phyloP scores from a whole-genome alignment of 2,113 vertebrate species.

The Oncorhynchus mykiss region DNA sequence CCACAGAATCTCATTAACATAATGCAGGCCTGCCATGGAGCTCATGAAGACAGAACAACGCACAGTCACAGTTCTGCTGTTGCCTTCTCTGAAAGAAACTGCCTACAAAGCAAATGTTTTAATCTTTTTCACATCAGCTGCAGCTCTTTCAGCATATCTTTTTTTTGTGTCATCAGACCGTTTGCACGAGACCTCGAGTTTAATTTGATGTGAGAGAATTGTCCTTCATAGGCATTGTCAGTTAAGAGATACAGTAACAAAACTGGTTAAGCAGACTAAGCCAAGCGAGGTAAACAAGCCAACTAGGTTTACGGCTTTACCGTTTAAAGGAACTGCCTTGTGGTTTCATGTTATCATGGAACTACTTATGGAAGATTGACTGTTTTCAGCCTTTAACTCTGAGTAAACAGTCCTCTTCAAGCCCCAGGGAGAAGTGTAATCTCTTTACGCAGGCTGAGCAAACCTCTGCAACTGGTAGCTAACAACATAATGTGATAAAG shows the following conservation, averaged over 20 bases:
- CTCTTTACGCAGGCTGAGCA: constrained; percentile 5
- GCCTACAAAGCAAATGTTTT: constrained; percentile 55
- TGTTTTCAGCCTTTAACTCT: constrained; percentile 2
- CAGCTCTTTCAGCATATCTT: constrained; percentile 7
- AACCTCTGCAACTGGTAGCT: not conserved
- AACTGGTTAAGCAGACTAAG: not conserved
- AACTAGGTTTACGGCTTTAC: not conserved
- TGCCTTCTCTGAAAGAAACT: constrained; percentile 42
- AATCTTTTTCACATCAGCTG: constrained; percentile 36
- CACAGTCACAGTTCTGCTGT: constrained; percentile 44
- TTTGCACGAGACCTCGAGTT: not conserved
- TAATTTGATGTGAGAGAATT: not conserved
- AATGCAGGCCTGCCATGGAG: constrained; percentile 57
- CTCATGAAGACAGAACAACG: constrained; percentile 25
- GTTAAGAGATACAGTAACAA: not conserved
- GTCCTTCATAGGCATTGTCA: not conserved
- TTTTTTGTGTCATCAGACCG: not conserved
- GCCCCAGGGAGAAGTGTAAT: constrained; percentile 8
- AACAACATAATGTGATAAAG: constrained; percentile 20
- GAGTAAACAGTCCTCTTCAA: not conserved
- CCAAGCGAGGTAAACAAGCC: not conserved
- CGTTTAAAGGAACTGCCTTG: not conserved
- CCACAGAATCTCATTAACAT: constrained; percentile 53
- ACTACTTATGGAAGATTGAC: not conserved
- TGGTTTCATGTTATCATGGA: not conserved